Conservation (phyloP, 2,113 vertebrate species). For the Megaceryle torquata region DNA sequence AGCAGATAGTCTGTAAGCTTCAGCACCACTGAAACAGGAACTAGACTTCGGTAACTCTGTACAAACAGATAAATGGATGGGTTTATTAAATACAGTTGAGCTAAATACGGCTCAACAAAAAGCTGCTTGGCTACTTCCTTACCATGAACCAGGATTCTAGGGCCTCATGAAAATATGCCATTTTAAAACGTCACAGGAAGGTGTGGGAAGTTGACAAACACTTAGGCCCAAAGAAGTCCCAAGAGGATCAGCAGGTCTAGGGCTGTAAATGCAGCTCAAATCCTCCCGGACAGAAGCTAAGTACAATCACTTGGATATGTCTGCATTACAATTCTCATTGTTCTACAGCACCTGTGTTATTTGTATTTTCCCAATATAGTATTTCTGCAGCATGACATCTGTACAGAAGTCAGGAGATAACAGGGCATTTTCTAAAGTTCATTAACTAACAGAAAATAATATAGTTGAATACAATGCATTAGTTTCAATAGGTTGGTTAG, state of each 20-base stretch:
- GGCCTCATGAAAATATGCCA: background rate
- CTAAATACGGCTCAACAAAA: background rate
- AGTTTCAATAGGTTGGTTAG: background rate
- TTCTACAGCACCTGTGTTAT: background rate
- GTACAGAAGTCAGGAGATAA: background rate
- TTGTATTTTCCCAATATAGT: background rate
- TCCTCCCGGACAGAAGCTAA: background rate
- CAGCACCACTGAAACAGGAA: background rate
- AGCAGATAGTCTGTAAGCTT: background rate
- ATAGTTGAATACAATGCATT: background rate
- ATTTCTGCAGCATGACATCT: background rate
- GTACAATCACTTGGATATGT: background rate
- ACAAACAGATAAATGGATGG: background rate
- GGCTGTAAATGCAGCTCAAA: background rate
- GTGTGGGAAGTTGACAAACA: background rate
- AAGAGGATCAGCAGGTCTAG: background rate
- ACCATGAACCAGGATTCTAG: background rate
- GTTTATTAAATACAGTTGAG: background rate
- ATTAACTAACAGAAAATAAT: background rate
- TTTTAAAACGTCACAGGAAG: background rate
- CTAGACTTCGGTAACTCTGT: background rate
- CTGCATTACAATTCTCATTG: background rate
- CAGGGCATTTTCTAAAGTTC: background rate
- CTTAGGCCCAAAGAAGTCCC: background rate
- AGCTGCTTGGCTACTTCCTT: background rate